Percentiles rank a stretch among this genome's conserved stretches.
Evolutionary conservation across 2,797 vertebrate genomes (phyloP).

Genomic region (Tadarida brasiliensis): DNA sequence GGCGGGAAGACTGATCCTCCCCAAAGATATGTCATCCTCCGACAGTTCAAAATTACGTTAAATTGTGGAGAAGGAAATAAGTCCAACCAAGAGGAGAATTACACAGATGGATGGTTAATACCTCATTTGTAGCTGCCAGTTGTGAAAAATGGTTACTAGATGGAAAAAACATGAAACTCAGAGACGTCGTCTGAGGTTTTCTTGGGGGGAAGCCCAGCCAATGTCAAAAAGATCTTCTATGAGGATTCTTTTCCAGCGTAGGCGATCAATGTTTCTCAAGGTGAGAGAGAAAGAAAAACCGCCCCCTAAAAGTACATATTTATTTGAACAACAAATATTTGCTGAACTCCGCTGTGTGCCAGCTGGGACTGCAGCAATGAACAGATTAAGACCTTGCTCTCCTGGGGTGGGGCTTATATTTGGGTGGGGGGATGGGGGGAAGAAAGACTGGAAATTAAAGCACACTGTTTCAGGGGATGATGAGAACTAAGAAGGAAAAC

Average conservation of each 20-base stretch:
- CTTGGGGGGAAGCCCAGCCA: neutral
- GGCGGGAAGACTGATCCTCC: neutral
- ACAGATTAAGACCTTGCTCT: neutral
- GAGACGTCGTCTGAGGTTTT: neutral
- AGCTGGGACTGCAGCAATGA: neutral
- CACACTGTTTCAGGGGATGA: neutral
- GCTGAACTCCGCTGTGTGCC: neutral
- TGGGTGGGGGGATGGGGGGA: neutral
- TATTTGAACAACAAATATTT: neutral
- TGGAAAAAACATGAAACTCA: neutral
- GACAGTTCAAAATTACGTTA: neutral
- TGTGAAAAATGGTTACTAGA: neutral
- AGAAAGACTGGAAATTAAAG: neutral
- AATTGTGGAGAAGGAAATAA: neutral
- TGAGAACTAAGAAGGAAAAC: neutral
- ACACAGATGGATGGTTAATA: neutral
- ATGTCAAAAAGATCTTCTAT: neutral
- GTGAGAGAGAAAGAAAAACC: neutral
- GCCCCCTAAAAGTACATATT: neutral
- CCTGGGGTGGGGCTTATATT: neutral
- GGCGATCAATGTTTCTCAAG: neutral
- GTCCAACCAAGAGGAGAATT: neutral
- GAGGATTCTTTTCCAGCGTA: neutral
- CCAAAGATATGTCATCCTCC: neutral
- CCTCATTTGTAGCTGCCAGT: neutral